These are phyloP conservation scores for Thelaira solivaga DNA, from an alignment of 2,888 invertebrate species.

Conservation along the genomic window DNA sequence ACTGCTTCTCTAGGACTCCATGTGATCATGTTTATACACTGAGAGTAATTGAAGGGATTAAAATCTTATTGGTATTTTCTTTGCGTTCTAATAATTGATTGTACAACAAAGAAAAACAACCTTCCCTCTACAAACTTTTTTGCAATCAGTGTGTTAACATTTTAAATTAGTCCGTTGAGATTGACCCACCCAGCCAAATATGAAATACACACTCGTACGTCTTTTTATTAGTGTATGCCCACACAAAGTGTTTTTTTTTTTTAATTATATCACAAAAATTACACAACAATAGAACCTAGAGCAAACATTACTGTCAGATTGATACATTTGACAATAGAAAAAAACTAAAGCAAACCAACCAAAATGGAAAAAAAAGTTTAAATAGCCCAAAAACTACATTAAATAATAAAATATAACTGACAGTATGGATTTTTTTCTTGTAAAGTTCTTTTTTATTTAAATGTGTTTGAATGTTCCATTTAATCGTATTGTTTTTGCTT, in stretches of 20 bases:
- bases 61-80: too few species aligned
- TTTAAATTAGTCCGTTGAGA: too few species aligned
- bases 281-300: conserved; percentile 35
- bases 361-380: conserved; percentile 18
- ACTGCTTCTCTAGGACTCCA: too few species aligned
- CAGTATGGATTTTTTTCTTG: conserved; percentile 18
- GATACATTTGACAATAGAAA: conserved; percentile 48
- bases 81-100: too few species aligned
- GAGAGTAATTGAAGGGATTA: too few species aligned
- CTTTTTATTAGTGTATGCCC: too few species aligned
- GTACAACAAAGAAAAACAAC: too few species aligned
- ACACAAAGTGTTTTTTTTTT: neutral
- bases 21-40: too few species aligned
- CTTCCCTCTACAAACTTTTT: too few species aligned
- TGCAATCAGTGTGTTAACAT: too few species aligned
- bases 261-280: conserved; percentile 37
- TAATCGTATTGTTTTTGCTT: conserved; percentile 10
- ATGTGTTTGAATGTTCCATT: conserved; percentile 21
- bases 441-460: neutral
- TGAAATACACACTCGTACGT: too few species aligned
- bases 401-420: conserved; percentile 47
- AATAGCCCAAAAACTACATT: conserved; percentile 36
- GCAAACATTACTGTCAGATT: conserved; percentile 55
- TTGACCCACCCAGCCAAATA: too few species aligned
- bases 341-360: conserved; percentile 10